A percentile compares a stretch with the other conserved stretches of the same genome.
Conservation (phyloP, 2,797 vertebrate species). For the Eupleurogrammus muticus region DNA sequence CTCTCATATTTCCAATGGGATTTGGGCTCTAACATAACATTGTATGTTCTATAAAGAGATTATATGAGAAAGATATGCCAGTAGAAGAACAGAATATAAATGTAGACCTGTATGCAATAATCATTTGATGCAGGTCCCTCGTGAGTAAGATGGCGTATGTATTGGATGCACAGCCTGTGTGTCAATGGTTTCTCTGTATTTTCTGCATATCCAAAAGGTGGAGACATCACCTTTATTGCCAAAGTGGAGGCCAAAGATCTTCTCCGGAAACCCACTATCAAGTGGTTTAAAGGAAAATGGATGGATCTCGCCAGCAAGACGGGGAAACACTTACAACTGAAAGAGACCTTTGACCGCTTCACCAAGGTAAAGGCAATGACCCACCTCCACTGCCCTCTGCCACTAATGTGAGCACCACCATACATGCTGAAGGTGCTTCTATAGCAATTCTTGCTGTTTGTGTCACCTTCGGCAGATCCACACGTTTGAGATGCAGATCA, state of each 20-base stretch:
- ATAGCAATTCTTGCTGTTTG: background rate
- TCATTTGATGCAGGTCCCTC: background rate
- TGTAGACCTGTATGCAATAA: background rate
- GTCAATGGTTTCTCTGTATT: background rate
- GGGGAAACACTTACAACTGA: constrained; percentile 96
- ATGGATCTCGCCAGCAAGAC: constrained; percentile 99
- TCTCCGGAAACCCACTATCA: constrained; percentile 93
- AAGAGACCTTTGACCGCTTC: constrained; percentile 94
- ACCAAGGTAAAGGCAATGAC: constrained; percentile 86
- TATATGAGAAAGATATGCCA: too few relatives aligned
- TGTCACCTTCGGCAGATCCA: constrained; percentile 83
- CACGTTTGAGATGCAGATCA: constrained; percentile 99
- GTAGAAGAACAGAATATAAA: too few relatives aligned
- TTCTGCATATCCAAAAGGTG: constrained; percentile 85
- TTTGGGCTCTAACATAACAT: too few relatives aligned
- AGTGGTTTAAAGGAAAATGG: constrained; percentile 99
- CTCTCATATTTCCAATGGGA: too few relatives aligned
- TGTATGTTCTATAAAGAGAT: too few relatives aligned
- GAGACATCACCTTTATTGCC: constrained; percentile 92
- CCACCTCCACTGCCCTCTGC: background rate
- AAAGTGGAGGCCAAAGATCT: constrained; percentile 98
- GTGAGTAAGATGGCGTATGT: background rate
- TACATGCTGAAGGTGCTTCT: background rate
- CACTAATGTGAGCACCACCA: background rate
- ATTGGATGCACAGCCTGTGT: background rate